Evolutionary conservation across 2,113 vertebrate genomes (phyloP).

Genomic region (Ia io): DNA sequence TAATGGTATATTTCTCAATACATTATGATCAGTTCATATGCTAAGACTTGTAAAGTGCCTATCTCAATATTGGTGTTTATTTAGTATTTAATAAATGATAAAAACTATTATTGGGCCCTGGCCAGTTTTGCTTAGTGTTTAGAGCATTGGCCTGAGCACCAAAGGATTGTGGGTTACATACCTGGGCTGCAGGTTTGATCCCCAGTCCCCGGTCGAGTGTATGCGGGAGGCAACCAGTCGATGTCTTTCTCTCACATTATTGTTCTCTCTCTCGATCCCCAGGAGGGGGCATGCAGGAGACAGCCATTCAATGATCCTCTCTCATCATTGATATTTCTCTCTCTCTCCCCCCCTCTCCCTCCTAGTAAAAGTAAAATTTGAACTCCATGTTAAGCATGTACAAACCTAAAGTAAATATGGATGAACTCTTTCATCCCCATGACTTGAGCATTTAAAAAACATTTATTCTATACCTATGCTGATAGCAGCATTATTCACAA

Average conservation of each 20-base stretch:
- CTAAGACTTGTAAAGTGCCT: not conserved
- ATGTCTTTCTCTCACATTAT: too few relatives aligned
- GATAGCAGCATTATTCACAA: not conserved
- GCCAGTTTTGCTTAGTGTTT: too few relatives aligned
- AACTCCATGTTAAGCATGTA: not conserved
- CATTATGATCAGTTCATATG: not conserved
- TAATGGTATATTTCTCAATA: not conserved
- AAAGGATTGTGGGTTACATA: too few relatives aligned
- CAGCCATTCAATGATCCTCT: too few relatives aligned
- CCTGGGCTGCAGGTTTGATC: too few relatives aligned
- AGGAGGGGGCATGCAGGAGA: too few relatives aligned
- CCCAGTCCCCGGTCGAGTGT: too few relatives aligned
- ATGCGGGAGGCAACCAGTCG: too few relatives aligned
- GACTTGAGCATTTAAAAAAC: not conserved
- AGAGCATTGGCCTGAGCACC: too few relatives aligned
- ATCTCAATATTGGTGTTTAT: not conserved
- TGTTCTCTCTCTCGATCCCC: too few relatives aligned
- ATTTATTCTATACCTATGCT: not conserved
- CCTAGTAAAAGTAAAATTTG: not conserved
- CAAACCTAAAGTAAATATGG: not conserved
- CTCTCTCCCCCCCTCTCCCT: too few relatives aligned
- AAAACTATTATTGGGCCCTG: not conserved
- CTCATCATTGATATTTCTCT: too few relatives aligned
- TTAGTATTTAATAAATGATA: not conserved
- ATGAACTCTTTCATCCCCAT: not conserved